Base-by-base conservation (phyloP, 2,113 vertebrate species). In the Zootoca vivipara region DNA sequence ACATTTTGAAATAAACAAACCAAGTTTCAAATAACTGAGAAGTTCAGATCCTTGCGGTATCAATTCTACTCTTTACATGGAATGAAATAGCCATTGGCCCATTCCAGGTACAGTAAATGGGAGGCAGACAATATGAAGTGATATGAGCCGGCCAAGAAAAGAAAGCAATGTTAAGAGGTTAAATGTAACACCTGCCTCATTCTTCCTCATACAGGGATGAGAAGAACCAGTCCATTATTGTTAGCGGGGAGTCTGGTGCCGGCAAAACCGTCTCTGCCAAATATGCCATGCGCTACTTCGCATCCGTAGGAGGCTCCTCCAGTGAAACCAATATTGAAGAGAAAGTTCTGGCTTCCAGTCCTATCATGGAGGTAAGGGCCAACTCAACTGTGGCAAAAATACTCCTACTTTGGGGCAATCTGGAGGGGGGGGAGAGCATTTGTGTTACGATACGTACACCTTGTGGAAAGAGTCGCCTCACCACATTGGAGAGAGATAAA, bases 161-260 rank as follows among this genome's bases (percentile, higher is more conserved):
- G 15, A 78, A 22, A 65, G 58, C 40, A 52, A 46, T 26, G 28
- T 33, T 7, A 64, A 87, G 8, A 38, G 1, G 10, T 6, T 20
- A 20, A 40, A 67, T 5, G 26, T 28, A 46, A 70, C 38, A 24
- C 74, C 56, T 46, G 13, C 30, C 56, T 75, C 22, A 9, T 93
- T 67, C 20, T 92, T 3, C 89, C n/a, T 28, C 1, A 78, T 33
- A 18, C 94, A 99, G 99, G 93, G 98, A 99, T 20, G 98, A 99
- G 96, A 98, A 98, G 97, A 99, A 99, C 94, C 99, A 99, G 94
- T 99, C 99, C 81, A 99, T 99, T 94, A 99, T 99, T 0, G 98
- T 99, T 7, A 99, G 99, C 0, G 99, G 99, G 4, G 99, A 99
- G 86, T 99, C 99, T 0, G 99, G 99, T 56, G 99, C 99, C 0